Conservation (phyloP, 1,140 invertebrate genomes). For the Drosophila gunungcola region DNA sequence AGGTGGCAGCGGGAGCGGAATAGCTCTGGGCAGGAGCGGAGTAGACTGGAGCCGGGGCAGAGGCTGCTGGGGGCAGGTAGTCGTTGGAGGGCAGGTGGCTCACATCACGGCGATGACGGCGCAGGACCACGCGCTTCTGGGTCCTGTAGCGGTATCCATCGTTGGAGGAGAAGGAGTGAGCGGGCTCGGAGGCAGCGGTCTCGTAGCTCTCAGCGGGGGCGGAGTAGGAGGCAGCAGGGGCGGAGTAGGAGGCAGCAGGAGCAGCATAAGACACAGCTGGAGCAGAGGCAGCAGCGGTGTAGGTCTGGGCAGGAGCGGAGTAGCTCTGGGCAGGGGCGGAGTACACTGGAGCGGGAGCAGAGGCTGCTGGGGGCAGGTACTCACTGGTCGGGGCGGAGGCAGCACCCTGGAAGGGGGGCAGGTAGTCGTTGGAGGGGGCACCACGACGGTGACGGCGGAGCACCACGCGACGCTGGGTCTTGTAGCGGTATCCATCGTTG, state of each 20-base stretch:
- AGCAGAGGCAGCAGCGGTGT: conserved; percentile 36
- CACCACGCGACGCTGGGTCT: conserved; percentile 67
- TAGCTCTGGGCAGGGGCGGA: conserved; percentile 33
- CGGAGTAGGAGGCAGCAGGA: background rate
- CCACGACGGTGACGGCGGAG: conserved; percentile 72
- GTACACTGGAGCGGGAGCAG: conserved; percentile 48
- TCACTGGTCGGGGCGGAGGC: conserved; percentile 64
- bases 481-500: conserved; percentile 77
- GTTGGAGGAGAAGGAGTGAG: conserved; percentile 28
- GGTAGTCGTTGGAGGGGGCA: conserved; percentile 73
- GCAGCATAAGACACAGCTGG: too few relatives aligned
- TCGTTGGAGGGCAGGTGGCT: conserved; percentile 73
- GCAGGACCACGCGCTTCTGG: conserved; percentile 16
- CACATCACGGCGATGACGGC: conserved; percentile 76
- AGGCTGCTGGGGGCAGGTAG: conserved; percentile 71
- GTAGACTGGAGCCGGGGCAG: conserved; percentile 41
- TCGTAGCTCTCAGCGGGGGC: conserved; percentile 31
- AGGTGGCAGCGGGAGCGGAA: conserved; percentile 45
- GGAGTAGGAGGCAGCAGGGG: conserved; percentile 9
- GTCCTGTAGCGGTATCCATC: conserved; percentile 23
- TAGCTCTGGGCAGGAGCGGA: conserved; percentile 28
- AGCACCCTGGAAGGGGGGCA: conserved; percentile 66
- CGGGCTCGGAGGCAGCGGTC: conserved; percentile 22
- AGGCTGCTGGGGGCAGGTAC: conserved; percentile 69
- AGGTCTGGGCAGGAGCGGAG: conserved; percentile 35